phyloP scores from a whole-genome alignment of 2,113 vertebrate genomes.

The Oncorhynchus gorbuscha region DNA sequence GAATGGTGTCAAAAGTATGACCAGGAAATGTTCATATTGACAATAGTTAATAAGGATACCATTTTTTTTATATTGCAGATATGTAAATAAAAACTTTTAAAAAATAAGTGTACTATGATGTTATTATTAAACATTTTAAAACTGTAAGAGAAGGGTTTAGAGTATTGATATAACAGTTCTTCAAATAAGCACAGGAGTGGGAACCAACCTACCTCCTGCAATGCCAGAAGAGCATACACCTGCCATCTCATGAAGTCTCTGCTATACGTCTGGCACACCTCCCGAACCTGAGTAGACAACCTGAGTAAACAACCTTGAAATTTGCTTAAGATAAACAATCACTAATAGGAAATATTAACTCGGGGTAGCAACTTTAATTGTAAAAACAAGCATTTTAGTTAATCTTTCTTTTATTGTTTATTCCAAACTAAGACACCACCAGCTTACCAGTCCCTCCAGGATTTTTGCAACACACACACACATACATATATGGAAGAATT shows the following conservation, averaged over 20 bases:
- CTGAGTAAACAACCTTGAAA: background rate
- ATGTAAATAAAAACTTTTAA: no score
- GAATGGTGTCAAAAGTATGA: background rate
- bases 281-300: conserved; percentile 72
- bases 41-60: background rate
- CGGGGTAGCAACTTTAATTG: background rate
- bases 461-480: no score
- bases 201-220: conserved; percentile 69
- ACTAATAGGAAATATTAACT: background rate
- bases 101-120: no score
- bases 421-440: no score
- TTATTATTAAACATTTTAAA: no score
- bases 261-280: conserved; percentile 73
- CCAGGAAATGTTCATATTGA: background rate
- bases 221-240: conserved; percentile 76
- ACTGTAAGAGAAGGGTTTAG: no score
- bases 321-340: background rate
- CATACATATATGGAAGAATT: no score
- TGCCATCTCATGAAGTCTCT: conserved; percentile 74
- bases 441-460: no score
- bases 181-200: background rate
- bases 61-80: no score
- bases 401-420: no score
- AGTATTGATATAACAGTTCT: background rate
- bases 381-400: background rate